These are phyloP conservation scores for Spondyliosoma cantharus DNA, from an alignment of 2,797 vertebrate species.

Conservation along the genomic window DNA sequence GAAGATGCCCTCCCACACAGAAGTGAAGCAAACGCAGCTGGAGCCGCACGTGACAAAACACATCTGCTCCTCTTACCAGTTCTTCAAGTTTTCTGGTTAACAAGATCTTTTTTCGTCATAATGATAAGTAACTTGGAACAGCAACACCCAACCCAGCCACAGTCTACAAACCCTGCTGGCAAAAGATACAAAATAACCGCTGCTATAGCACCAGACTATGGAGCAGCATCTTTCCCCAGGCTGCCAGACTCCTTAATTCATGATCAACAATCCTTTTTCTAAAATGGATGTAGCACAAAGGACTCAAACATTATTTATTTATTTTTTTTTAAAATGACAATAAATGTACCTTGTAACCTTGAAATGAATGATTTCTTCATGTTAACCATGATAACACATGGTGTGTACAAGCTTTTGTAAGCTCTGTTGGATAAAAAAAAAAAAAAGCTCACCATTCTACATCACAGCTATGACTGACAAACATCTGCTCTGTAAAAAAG, in stretches of 20 bases:
- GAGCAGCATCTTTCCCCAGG: too few relatives aligned
- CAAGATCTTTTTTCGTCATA: conserved; percentile 8
- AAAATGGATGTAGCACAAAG: too few relatives aligned
- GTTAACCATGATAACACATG: background rate
- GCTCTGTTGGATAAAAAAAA: background rate
- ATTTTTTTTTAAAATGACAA: too few relatives aligned
- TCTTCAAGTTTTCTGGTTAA: background rate
- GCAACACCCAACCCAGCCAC: too few relatives aligned
- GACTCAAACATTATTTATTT: too few relatives aligned
- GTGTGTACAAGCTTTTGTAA: conserved; percentile 9
- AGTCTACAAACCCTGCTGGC: too few relatives aligned
- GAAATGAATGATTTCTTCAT: background rate
- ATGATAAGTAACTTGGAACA: too few relatives aligned
- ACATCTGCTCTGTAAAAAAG: background rate
- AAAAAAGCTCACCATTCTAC: background rate
- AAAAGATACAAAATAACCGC: too few relatives aligned
- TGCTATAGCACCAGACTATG: too few relatives aligned
- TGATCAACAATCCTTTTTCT: too few relatives aligned
- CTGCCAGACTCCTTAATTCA: too few relatives aligned
- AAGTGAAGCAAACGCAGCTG: conserved; percentile 28
- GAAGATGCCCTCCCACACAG: conserved; percentile 66
- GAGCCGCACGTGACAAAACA: conserved; percentile 26
- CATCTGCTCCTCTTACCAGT: background rate
- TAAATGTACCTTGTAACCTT: too few relatives aligned
- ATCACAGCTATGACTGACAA: background rate